Evolutionary conservation across 2,113 vertebrate species (phyloP).

Genomic region (Odontesthes bonariensis): DNA sequence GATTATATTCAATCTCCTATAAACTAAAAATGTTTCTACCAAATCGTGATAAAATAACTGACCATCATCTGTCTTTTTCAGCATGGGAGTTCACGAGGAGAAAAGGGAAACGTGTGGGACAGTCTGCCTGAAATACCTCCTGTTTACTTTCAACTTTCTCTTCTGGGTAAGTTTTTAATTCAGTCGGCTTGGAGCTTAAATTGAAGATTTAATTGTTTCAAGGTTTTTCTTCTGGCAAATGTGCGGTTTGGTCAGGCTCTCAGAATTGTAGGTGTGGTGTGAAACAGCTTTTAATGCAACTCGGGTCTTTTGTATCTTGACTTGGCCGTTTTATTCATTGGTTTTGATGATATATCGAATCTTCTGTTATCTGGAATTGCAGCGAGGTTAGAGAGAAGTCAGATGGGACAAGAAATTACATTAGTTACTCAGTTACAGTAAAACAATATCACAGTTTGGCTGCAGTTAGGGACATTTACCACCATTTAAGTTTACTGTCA

Average conservation of each 20-base stretch:
- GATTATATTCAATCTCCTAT: neutral
- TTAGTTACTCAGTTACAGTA: too few relatives aligned
- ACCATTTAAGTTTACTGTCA: neutral
- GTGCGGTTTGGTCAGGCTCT: too few relatives aligned
- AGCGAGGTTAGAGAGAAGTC: too few relatives aligned
- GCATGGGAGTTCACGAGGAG: slow-evolving; percentile 83
- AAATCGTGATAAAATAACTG: neutral
- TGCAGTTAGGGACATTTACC: neutral
- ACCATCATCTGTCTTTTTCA: slow-evolving; percentile 38
- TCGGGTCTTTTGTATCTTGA: too few relatives aligned
- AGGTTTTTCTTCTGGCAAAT: too few relatives aligned
- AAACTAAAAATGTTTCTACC: neutral
- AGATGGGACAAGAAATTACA: too few relatives aligned
- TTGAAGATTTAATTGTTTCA: too few relatives aligned
- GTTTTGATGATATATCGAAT: too few relatives aligned
- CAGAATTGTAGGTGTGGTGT: too few relatives aligned
- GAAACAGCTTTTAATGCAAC: too few relatives aligned
- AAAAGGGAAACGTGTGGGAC: slow-evolving; percentile 93
- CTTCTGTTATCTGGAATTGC: too few relatives aligned
- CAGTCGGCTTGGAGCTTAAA: neutral
- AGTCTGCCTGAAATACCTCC: slow-evolving; percentile 96
- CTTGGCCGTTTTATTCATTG: too few relatives aligned
- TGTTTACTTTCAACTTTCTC: slow-evolving; percentile 97
- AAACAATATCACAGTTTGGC: neutral
- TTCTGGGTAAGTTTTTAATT: slow-evolving; percentile 90